Conservation (phyloP, 2,888 invertebrate genomes). For the Opisthograptis luteolata region DNA sequence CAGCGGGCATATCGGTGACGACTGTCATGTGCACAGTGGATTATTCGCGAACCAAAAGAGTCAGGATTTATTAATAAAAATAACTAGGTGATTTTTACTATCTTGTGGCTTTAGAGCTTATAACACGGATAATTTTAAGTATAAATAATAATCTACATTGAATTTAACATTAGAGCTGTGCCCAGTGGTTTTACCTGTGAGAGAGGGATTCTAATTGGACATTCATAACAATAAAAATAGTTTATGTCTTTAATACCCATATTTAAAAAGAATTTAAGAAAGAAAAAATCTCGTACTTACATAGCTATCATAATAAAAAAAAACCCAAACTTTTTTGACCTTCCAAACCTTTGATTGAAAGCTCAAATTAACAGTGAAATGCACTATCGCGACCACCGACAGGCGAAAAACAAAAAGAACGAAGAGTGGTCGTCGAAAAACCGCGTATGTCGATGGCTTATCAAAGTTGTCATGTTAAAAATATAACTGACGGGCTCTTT, state of each 20-base stretch:
- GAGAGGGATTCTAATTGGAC: too few species aligned
- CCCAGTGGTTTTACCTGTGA: too few species aligned
- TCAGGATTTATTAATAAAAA: too few species aligned
- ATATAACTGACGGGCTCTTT: slow-evolving; percentile 60
- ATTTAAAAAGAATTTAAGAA: too few species aligned
- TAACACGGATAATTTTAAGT: too few species aligned
- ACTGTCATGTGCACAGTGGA: slow-evolving; percentile 6
- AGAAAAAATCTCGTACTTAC: neutral
- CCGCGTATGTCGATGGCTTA: slow-evolving; percentile 29
- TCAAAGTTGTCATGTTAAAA: slow-evolving; percentile 57
- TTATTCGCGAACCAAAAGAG: too few species aligned
- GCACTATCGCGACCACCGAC: slow-evolving; percentile 19
- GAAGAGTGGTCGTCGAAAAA: slow-evolving; percentile 31
- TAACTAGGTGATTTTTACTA: too few species aligned
- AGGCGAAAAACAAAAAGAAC: slow-evolving; percentile 15
- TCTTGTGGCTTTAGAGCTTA: too few species aligned
- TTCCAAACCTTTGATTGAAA: slow-evolving; percentile 15
- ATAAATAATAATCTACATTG: too few species aligned
- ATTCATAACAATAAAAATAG: too few species aligned
- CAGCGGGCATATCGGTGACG: slow-evolving; percentile 4
- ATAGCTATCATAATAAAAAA: neutral
- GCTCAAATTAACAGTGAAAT: slow-evolving; percentile 27
- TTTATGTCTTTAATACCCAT: too few species aligned
- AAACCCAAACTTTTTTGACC: neutral
- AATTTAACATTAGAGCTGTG: too few species aligned